These are phyloP conservation scores for Arion vulgaris DNA, from an alignment of 1,140 invertebrate species.

Conservation along the genomic window DNA sequence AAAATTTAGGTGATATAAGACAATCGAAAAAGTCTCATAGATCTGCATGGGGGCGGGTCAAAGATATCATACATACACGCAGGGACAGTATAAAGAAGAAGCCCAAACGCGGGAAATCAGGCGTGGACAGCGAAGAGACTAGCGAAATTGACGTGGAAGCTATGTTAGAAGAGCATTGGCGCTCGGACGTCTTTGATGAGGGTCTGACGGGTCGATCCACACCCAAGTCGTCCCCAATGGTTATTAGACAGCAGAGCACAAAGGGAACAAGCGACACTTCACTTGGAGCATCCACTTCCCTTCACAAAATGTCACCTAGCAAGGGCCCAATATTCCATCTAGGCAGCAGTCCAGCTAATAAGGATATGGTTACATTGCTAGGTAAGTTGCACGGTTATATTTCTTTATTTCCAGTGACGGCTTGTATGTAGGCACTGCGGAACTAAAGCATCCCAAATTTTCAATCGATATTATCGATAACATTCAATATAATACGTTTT, in stretches of 20 bases:
- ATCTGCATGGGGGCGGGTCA: slow-evolving; percentile 81
- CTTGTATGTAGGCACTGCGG: too few species aligned
- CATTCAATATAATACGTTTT: too few species aligned
- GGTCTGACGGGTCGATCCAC: slow-evolving; percentile 64
- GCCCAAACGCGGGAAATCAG: slow-evolving; percentile 29
- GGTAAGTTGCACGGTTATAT: slow-evolving; percentile 59
- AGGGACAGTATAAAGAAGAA: slow-evolving; percentile 78
- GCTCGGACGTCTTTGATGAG: slow-evolving; percentile 49
- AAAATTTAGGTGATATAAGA: slow-evolving; percentile 13
- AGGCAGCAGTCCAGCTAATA: slow-evolving; percentile 33
- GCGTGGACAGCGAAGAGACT: slow-evolving; percentile 51
- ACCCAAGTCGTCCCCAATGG: slow-evolving; percentile 62
- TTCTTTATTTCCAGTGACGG: too few species aligned
- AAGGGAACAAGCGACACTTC: slow-evolving; percentile 75
- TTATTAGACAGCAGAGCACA: slow-evolving; percentile 47
- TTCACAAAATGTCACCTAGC: background rate
- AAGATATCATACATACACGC: slow-evolving; percentile 81
- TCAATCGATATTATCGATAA: too few species aligned
- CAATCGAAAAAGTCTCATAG: slow-evolving; percentile 64
- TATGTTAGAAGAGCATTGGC: slow-evolving; percentile 45
- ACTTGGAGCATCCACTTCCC: slow-evolving; percentile 73
- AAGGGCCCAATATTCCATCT: background rate
- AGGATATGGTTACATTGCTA: slow-evolving; percentile 62
- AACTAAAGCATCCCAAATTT: too few species aligned
- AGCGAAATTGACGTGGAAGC: slow-evolving; percentile 59